phyloP scores from a whole-genome alignment of 2,113 vertebrate genomes.

The Platycercus adscitus region DNA sequence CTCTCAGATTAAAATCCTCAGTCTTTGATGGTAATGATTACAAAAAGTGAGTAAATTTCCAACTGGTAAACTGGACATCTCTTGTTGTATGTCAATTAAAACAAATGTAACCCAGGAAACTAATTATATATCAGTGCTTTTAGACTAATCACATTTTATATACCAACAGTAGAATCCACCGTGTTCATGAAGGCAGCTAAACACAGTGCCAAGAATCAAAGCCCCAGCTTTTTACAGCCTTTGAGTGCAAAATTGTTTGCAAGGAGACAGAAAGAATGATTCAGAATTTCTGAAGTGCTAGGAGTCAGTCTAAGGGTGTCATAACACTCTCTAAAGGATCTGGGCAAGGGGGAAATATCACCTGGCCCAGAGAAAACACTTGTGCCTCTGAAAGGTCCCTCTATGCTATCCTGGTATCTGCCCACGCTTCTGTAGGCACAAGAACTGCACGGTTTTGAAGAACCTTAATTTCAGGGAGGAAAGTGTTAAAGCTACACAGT shows the following conservation, averaged over 20 bases:
- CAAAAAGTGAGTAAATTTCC: neutral
- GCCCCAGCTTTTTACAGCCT: neutral
- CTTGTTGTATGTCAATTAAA: neutral
- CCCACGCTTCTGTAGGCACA: neutral
- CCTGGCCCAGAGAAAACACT: neutral
- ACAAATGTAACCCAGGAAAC: neutral
- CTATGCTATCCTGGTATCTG: neutral
- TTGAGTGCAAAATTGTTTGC: neutral
- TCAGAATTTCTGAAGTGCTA: neutral
- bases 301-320: neutral
- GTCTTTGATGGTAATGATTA: neutral
- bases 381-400: neutral
- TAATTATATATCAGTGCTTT: neutral
- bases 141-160: neutral
- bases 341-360: neutral
- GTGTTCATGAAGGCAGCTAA: neutral
- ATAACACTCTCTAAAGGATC: neutral
- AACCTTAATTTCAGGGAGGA: neutral
- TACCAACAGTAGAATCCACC: neutral
- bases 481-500: neutral
- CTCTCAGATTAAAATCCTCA: neutral
- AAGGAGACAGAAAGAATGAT: neutral
- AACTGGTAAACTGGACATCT: neutral
- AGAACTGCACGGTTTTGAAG: neutral
- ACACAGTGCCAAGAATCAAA: neutral